Conservation (phyloP, 2,113 vertebrate species). For the Channa maculata region DNA sequence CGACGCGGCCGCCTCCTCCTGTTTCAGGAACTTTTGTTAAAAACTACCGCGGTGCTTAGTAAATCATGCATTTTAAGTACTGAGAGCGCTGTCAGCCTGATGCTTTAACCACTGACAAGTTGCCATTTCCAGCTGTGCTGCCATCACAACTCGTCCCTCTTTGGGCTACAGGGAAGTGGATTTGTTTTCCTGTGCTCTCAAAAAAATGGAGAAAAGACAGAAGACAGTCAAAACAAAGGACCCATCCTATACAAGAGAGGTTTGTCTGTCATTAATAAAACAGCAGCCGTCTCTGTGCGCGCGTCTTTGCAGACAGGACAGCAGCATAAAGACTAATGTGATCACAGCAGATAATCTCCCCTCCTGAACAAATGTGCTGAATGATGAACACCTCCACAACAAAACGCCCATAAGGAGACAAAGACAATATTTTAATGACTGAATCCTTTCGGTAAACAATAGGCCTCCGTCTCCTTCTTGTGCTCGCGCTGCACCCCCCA, state of each 20-base stretch:
- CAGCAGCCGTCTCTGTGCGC: conserved; percentile 55
- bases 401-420: conserved; percentile 58
- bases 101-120: not conserved
- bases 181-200: conserved; percentile 44
- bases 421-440: conserved; percentile 53
- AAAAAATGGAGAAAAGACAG: conserved; percentile 47
- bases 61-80: too few species aligned
- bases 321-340: conserved; percentile 12
- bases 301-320: conserved; percentile 43
- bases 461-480: conserved; percentile 34
- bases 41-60: too few species aligned
- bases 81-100: not conserved
- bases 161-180: conserved; percentile 35
- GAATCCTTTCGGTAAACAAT: conserved; percentile 39
- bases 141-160: not conserved
- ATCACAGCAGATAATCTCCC: not conserved
- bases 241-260: conserved; percentile 40
- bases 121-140: conserved; percentile 7
- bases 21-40: too few species aligned
- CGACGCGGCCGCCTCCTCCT: too few species aligned
- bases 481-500: not conserved
- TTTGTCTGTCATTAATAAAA: conserved; percentile 73
- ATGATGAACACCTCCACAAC: conserved; percentile 40
- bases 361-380: conserved; percentile 27
- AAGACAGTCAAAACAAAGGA: conserved; percentile 61